phyloP scores from a whole-genome alignment of 64 coral and sea anemone genomes.

The Montipora capricornis region DNA sequence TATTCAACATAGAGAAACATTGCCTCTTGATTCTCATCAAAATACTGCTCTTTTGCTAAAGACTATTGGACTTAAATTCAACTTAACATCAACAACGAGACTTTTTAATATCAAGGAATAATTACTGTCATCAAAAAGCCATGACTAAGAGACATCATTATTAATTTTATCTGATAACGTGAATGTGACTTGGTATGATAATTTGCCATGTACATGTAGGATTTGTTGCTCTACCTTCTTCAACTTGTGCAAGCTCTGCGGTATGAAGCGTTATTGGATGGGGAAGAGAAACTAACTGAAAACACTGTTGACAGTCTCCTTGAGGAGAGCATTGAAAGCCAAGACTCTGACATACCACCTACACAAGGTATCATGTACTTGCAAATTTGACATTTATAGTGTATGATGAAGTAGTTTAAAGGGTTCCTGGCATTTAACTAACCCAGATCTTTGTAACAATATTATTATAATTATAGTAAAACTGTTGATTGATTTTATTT shows the following conservation, averaged over 20 bases:
- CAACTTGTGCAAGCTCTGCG: conserved; percentile 97
- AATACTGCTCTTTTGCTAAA: too few relatives aligned
- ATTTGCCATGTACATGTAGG: conserved; percentile 26
- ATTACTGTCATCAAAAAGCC: background rate
- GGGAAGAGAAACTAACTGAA: conserved; percentile 64
- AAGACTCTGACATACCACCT: background rate
- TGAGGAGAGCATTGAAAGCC: conserved; percentile 7
- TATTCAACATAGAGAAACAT: too few relatives aligned
- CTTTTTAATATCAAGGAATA: background rate
- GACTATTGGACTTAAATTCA: too few relatives aligned
- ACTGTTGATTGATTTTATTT: too few relatives aligned
- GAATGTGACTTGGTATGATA: too few relatives aligned
- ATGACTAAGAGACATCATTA: background rate
- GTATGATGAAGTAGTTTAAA: too few relatives aligned
- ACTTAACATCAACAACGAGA: too few relatives aligned
- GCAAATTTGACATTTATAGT: too few relatives aligned
- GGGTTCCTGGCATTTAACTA: too few relatives aligned
- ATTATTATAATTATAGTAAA: too few relatives aligned
- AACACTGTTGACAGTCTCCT: conserved; percentile 42
- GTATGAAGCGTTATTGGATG: conserved; percentile 80
- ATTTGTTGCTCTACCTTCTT: conserved; percentile 92
- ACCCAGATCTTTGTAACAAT: background rate
- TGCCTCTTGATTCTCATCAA: too few relatives aligned
- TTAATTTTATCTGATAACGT: background rate
- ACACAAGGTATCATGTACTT: conserved; percentile 30